Percentiles rank a stretch among this genome's conserved stretches.
Conservation (phyloP, 2,888 invertebrate genomes). For the Orthosia incerta region DNA sequence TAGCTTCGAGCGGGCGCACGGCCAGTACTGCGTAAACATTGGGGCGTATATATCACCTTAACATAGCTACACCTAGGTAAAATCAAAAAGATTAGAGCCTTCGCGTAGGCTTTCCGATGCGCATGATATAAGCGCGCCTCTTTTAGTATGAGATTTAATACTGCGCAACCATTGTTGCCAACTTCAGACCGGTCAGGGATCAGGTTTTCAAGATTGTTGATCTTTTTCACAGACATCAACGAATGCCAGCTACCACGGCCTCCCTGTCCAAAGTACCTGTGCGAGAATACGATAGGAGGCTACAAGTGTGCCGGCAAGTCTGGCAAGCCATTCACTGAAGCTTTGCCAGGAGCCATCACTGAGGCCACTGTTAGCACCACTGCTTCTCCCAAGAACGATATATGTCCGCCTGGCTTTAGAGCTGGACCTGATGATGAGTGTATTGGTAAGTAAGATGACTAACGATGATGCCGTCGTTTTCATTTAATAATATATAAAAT, state of each 20-base stretch:
- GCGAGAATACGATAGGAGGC: constrained; percentile 89
- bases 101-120: no score
- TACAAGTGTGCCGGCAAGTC: constrained; percentile 87
- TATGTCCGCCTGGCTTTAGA: constrained; percentile 91
- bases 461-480: not conserved
- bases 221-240: constrained; percentile 93
- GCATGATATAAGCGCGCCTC: no score
- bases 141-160: no score
- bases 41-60: no score
- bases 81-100: no score
- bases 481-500: not conserved
- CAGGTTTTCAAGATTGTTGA: not conserved
- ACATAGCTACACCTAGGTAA: no score
- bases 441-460: constrained; percentile 80
- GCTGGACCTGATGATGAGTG: constrained; percentile 89
- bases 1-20: no score
- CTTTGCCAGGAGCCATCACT: constrained; percentile 71
- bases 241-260: constrained; percentile 93
- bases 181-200: no score
- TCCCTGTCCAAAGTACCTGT: constrained; percentile 87
- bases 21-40: no score
- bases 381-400: constrained; percentile 78
- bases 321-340: constrained; percentile 83
- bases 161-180: no score
- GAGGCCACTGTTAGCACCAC: constrained; percentile 65